phyloP scores from a whole-genome alignment of 2,113 vertebrate species.

The Meleagris gallopavo region DNA sequence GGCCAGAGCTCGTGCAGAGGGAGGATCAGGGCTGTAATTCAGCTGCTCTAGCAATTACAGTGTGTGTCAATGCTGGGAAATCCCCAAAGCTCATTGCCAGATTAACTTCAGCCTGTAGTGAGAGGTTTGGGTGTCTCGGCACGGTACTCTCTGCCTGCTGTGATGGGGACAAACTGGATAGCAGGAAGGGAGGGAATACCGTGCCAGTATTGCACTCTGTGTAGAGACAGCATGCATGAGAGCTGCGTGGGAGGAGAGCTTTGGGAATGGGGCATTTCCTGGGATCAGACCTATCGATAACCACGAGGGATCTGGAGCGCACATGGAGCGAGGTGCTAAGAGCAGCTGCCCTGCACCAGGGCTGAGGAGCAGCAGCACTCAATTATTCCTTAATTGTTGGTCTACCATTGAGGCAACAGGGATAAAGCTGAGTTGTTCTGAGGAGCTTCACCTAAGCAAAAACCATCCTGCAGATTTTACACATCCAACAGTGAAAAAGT shows the following conservation, averaged over 20 bases:
- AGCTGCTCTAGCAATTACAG: constrained; percentile 1
- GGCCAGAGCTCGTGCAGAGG: neutral
- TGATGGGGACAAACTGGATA: neutral
- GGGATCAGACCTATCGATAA: neutral
- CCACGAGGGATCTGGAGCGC: neutral
- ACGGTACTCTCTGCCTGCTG: neutral
- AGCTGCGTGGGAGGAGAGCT: neutral
- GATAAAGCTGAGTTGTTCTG: neutral
- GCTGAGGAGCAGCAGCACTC: neutral
- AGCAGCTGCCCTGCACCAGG: neutral
- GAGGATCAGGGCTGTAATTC: neutral
- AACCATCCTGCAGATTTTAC: neutral
- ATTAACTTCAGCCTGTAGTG: constrained; percentile 3
- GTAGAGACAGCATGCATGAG: neutral
- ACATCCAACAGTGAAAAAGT: neutral
- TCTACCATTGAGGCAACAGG: fast-evolving
- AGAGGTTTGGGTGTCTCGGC: neutral
- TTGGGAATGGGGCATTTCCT: neutral
- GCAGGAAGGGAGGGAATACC: neutral
- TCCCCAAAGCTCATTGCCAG: constrained; percentile 17
- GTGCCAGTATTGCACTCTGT: no score
- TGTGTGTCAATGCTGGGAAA: constrained; percentile 36
- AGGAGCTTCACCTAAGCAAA: neutral
- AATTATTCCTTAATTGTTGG: neutral
- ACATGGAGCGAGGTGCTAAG: neutral